These are phyloP conservation scores for Melitaea cinxia DNA, from an alignment of 1,140 invertebrate species.

Conservation along the genomic window DNA sequence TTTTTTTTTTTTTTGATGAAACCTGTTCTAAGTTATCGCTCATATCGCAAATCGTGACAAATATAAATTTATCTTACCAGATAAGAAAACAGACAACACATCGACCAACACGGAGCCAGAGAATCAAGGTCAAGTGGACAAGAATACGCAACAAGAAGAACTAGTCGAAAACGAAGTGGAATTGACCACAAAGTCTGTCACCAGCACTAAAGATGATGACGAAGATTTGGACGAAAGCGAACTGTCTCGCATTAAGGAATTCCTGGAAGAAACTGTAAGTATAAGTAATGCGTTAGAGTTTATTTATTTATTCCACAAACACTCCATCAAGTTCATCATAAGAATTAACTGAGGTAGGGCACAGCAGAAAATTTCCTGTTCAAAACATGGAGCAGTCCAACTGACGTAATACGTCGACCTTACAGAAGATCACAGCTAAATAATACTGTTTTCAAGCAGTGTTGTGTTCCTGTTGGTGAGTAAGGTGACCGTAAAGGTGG, in stretches of 20 bases:
- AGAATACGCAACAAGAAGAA: slow-evolving; percentile 48
- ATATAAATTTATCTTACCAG: slow-evolving; percentile 34
- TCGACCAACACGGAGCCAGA: slow-evolving; percentile 54
- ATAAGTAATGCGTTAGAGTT: too few relatives aligned
- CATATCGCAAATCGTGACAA: background rate
- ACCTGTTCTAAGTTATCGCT: background rate
- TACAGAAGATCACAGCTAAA: too few relatives aligned
- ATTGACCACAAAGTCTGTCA: slow-evolving; percentile 47
- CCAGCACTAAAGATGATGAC: slow-evolving; percentile 63
- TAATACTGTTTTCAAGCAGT: too few relatives aligned
- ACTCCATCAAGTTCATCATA: too few relatives aligned
- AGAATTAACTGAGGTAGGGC: too few relatives aligned
- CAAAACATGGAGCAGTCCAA: too few relatives aligned
- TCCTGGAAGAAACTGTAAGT: slow-evolving; percentile 70
- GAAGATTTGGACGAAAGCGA: slow-evolving; percentile 70
- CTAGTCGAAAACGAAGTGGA: slow-evolving; percentile 46
- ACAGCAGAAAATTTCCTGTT: too few relatives aligned
- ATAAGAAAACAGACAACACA: slow-evolving; percentile 63
- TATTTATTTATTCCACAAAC: too few relatives aligned
- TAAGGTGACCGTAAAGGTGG: too few relatives aligned
- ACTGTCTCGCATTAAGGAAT: slow-evolving; percentile 66
- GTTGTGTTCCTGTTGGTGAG: too few relatives aligned
- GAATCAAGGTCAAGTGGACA: slow-evolving; percentile 40
- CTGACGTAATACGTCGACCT: too few relatives aligned
- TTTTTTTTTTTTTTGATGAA: too few relatives aligned